A percentile compares a stretch with the other conserved stretches of the same genome.
Conservation (phyloP, 1,140 invertebrate genomes). For the Chironomus striatipennis region DNA sequence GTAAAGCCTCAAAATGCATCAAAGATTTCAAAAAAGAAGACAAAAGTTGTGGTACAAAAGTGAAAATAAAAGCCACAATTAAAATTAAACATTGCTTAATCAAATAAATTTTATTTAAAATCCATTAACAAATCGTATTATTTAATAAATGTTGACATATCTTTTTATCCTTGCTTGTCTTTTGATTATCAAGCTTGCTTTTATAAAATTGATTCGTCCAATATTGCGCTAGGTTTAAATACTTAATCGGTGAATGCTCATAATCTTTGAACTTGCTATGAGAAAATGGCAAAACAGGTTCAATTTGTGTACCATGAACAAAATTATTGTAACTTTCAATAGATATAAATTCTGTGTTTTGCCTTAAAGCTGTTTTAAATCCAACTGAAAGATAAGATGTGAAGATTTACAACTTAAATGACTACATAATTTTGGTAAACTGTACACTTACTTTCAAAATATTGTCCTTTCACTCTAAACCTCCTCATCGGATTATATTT, state of each 20-base stretch:
- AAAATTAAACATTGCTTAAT: not conserved
- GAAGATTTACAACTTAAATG: not conserved
- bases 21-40: too few species aligned
- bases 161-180: constrained; percentile 6
- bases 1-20: not conserved
- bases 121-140: constrained; percentile 38
- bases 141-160: constrained; percentile 38
- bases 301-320: constrained; percentile 54
- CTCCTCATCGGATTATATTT: constrained; percentile 47
- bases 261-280: constrained; percentile 48
- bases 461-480: constrained; percentile 45
- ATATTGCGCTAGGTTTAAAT: constrained; percentile 49
- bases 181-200: constrained; percentile 30
- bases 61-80: too few species aligned
- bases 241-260: constrained; percentile 47
- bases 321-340: constrained; percentile 55
- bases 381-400: constrained; percentile 33
- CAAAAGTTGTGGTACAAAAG: too few species aligned
- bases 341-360: constrained; percentile 44
- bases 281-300: constrained; percentile 43
- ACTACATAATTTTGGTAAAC: not conserved
- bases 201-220: constrained; percentile 48
- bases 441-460: constrained; percentile 29
- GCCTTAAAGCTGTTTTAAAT: constrained; percentile 46
- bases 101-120: not conserved